A percentile compares a stretch with the other conserved stretches of the same genome.
phyloP scores from a whole-genome alignment of 1,140 invertebrate genomes.

The Acromyrmex echinatior region DNA sequence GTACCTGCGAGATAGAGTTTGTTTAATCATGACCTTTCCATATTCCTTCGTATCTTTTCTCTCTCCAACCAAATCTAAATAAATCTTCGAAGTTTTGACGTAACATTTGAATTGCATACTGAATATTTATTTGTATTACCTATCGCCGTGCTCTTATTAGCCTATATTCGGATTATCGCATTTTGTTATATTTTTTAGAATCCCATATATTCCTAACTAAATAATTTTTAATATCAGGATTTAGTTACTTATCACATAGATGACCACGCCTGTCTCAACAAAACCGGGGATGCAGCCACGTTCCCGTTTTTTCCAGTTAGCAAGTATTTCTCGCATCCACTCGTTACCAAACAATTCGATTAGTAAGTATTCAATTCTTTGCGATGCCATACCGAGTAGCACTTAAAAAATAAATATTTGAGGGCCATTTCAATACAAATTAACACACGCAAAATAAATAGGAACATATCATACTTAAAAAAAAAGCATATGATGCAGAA shows the following conservation, averaged over 20 bases:
- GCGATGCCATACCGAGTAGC: slow-evolving; percentile 93
- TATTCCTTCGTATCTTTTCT: too few relatives aligned
- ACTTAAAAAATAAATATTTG: slow-evolving; percentile 85
- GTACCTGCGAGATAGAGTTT: too few relatives aligned
- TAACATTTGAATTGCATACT: too few relatives aligned
- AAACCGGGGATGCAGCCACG: slow-evolving; percentile 94
- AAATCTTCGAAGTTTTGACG: too few relatives aligned
- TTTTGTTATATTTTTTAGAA: too few relatives aligned
- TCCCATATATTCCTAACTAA: too few relatives aligned
- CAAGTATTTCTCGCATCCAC: slow-evolving; percentile 91
- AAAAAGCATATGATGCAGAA: slow-evolving; percentile 95
- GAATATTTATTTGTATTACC: too few relatives aligned
- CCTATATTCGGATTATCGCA: too few relatives aligned
- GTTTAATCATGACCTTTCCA: too few relatives aligned
- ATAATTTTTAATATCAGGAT: background rate
- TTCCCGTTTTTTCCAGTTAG: slow-evolving; percentile 92
- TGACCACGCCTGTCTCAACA: slow-evolving; percentile 93
- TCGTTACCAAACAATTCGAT: slow-evolving; percentile 92
- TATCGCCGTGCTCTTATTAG: too few relatives aligned
- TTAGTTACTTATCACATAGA: slow-evolving; percentile 93
- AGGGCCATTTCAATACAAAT: background rate
- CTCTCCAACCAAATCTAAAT: too few relatives aligned
- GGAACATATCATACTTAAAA: slow-evolving; percentile 90
- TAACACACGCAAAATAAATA: background rate
- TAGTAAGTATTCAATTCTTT: slow-evolving; percentile 92